Evolutionary conservation across 2,113 vertebrate species (phyloP).

Genomic region (Sinocyclocheilus rhinocerous): DNA sequence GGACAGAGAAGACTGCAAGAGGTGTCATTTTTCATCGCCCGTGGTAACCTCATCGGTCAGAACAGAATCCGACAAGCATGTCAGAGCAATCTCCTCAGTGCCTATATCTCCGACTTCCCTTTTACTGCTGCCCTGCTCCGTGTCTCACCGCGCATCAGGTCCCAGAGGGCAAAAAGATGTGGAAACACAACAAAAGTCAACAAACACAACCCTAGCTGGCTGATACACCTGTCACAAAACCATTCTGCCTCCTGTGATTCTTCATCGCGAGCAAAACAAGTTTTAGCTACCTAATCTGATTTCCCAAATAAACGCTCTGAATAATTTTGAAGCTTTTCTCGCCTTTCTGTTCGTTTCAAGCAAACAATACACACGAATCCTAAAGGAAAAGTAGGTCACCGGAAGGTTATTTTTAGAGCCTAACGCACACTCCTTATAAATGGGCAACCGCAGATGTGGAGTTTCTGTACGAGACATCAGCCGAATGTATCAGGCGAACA

Average conservation of each 20-base stretch:
- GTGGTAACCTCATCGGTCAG: conserved; percentile 37
- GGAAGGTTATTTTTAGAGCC: conserved; percentile 74
- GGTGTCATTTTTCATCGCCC: conserved; percentile 49
- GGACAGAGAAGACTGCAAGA: neutral
- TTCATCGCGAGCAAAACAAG: conserved; percentile 27
- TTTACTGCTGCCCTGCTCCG: conserved; percentile 27
- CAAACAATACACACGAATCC: conserved; percentile 65
- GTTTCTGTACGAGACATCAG: conserved; percentile 64
- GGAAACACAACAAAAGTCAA: conserved; percentile 32
- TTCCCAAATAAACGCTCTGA: conserved; percentile 39
- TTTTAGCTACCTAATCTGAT: conserved; percentile 35
- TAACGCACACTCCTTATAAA: conserved; percentile 62
- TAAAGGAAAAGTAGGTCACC: conserved; percentile 72
- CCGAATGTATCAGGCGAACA: conserved; percentile 63
- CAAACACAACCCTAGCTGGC: conserved; percentile 10
- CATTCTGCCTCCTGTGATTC: conserved; percentile 4
- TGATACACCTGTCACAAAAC: conserved; percentile 24
- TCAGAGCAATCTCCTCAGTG: conserved; percentile 52
- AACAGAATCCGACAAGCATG: conserved; percentile 57
- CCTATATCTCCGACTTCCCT: conserved; percentile 49
- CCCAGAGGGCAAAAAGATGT: conserved; percentile 44
- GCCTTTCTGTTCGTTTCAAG: conserved; percentile 4
- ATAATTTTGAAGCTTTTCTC: conserved; percentile 33
- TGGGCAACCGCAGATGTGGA: conserved; percentile 62
- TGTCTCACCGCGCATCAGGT: conserved; percentile 25